Conservation (phyloP, 2,797 vertebrate species). For the Pygocentrus nattereri region DNA sequence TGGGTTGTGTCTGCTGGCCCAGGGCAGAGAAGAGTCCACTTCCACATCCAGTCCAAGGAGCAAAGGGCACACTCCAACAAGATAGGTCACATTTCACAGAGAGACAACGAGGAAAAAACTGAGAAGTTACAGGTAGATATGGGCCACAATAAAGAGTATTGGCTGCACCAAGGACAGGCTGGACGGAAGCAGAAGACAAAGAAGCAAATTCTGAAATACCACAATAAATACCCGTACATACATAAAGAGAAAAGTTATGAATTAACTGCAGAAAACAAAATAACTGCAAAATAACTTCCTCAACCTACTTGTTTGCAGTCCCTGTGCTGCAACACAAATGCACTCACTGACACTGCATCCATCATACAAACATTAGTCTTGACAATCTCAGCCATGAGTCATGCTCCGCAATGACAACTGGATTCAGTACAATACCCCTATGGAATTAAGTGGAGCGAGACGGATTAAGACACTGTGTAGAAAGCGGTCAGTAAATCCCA, state of each 20-base stretch:
- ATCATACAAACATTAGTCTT: neutral
- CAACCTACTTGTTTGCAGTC: neutral
- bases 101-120: neutral
- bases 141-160: neutral
- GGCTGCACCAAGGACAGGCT: conserved; percentile 2
- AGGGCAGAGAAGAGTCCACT: conserved; percentile 4
- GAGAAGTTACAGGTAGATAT: conserved; percentile 19
- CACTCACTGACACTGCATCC: neutral
- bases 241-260: neutral
- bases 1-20: neutral
- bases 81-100: neutral
- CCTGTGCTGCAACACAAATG: neutral
- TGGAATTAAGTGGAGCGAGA: neutral
- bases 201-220: conserved; percentile 42
- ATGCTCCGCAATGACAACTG: neutral
- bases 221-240: conserved; percentile 33
- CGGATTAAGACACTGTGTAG: neutral
- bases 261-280: neutral
- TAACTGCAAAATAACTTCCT: conserved; percentile 9
- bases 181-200: conserved; percentile 15
- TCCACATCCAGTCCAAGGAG: conserved; percentile 6
- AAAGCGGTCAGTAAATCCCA: neutral
- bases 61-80: conserved; percentile 42
- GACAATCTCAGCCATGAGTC: neutral
- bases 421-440: neutral